Evolutionary conservation across 1,140 invertebrate species (phyloP), one percentile per base, ranked within the genome.

Genomic region (Diploscapter pachys): DNA sequence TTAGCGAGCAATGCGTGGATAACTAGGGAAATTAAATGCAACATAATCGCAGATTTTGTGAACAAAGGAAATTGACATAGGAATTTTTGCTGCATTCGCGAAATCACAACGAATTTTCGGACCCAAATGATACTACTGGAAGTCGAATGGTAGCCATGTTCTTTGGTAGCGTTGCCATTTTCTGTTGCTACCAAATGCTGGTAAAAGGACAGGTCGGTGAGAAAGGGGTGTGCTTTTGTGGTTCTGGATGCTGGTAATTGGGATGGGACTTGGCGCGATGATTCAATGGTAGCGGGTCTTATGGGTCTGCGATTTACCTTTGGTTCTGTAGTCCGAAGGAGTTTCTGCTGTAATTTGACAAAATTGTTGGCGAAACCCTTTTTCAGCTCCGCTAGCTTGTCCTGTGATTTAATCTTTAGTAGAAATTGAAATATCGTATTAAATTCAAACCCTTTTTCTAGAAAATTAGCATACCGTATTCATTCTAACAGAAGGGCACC

Each of bases 311-410:
- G 8, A 49, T 52, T 50, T 63, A 69, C 68, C 63, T 73, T 71
- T 13, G 71, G 55, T 11, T 54, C 62, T 31, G 76, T 72, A 31
- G 79, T 72, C 52, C 70, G 49, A 51, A 81, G 31, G 9, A 81
- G 73, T 61, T 71, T 78, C 55, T 81, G 77, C 71, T 81, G 80
- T 63, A 81, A 79, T 66, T 76, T 72, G 11, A 81, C 63, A 52
- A 77, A 76, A 53, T 82, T 76, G 51, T 61, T 62, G n/a, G 80
- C 80, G 66, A 81, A 81, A 31, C 73, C 65, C 65, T 75, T 75
- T 71, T 81, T 81, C 54, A 81, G 56, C 48, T 78, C 76, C 4
- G 80, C 73, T 50, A 81, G 63, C 59, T 81, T 82, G 57, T 81
- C 80, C 80, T 81, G 69, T 31, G 31, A 31, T 31, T 31, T 31